Conservation (phyloP, 37 sponge, comb jelly and placozoan genomes). For the Theonella swinhoei region DNA sequence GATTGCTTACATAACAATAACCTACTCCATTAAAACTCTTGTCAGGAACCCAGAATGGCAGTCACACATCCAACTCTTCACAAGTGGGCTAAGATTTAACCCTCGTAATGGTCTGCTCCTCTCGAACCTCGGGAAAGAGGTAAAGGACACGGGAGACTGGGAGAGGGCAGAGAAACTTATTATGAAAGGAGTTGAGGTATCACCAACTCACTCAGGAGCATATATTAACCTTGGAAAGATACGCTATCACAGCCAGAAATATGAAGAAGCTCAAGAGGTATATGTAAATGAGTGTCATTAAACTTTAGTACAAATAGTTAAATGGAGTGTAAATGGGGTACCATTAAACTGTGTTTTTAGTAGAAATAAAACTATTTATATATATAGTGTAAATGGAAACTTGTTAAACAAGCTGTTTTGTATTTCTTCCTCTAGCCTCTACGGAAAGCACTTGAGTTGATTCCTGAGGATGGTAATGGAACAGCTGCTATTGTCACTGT, state of each 20-base stretch:
- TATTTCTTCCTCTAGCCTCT: not conserved
- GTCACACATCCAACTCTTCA: slow-evolving; percentile 66
- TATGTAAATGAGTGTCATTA: too few species aligned
- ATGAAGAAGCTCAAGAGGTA: not conserved
- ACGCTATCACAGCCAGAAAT: not conserved
- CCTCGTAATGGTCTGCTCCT: slow-evolving; percentile 81
- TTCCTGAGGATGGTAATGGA: not conserved
- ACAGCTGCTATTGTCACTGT: not conserved
- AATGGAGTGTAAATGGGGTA: too few species aligned
- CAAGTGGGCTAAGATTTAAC: slow-evolving; percentile 65
- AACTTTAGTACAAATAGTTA: too few species aligned
- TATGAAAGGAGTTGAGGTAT: slow-evolving; percentile 13
- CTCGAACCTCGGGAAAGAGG: slow-evolving; percentile 88
- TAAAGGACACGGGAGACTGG: slow-evolving; percentile 25
- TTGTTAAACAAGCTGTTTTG: too few species aligned
- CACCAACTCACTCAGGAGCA: not conserved
- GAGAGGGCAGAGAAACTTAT: slow-evolving; percentile 19
- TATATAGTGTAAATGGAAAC: too few species aligned
- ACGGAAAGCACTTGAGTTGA: not conserved
- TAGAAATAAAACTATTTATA: too few species aligned
- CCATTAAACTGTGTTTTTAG: not conserved
- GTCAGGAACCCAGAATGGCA: slow-evolving; percentile 72
- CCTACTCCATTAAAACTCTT: slow-evolving; percentile 60
- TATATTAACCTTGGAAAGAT: not conserved
- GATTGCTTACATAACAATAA: slow-evolving; percentile 21